phyloP scores from a whole-genome alignment of 1,140 invertebrate genomes.

The Rhysida immarginata region DNA sequence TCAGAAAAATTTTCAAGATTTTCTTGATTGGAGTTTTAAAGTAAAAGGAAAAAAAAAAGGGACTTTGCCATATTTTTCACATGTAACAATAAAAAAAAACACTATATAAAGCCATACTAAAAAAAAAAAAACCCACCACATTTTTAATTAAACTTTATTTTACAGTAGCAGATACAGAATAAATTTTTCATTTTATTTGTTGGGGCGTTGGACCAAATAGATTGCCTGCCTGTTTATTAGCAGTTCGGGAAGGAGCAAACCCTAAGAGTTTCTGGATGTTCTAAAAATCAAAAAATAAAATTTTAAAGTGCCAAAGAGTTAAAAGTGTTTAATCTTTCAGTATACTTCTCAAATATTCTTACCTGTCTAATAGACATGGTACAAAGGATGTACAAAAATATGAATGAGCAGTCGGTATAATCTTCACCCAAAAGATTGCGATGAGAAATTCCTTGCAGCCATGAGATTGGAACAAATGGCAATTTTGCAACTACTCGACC shows the following conservation, averaged over 20 bases:
- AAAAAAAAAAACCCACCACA: no score
- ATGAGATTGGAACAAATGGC: constrained; percentile 89
- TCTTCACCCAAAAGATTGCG: constrained; percentile 90
- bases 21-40: no score
- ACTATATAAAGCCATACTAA: no score
- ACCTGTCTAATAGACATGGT: constrained; percentile 97
- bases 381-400: constrained; percentile 97
- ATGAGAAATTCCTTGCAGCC: constrained; percentile 93
- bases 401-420: constrained; percentile 98
- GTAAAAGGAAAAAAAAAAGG: no score
- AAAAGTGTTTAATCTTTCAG: no score
- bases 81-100: no score
- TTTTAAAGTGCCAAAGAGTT: no score
- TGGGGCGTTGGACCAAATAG: constrained; percentile 51
- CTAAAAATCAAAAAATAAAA: constrained; percentile 40
- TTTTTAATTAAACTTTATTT: no score
- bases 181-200: constrained; percentile 17
- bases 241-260: constrained; percentile 89
- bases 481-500: constrained; percentile 92
- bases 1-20: no score
- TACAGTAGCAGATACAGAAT: no score
- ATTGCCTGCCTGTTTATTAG: constrained; percentile 80
- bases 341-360: no score
- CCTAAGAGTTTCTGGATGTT: constrained; percentile 97
- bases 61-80: no score